Evolutionary conservation across 2,113 vertebrate genomes (phyloP), one percentile per base, ranked within the genome.

Genomic region (Otis tarda): DNA sequence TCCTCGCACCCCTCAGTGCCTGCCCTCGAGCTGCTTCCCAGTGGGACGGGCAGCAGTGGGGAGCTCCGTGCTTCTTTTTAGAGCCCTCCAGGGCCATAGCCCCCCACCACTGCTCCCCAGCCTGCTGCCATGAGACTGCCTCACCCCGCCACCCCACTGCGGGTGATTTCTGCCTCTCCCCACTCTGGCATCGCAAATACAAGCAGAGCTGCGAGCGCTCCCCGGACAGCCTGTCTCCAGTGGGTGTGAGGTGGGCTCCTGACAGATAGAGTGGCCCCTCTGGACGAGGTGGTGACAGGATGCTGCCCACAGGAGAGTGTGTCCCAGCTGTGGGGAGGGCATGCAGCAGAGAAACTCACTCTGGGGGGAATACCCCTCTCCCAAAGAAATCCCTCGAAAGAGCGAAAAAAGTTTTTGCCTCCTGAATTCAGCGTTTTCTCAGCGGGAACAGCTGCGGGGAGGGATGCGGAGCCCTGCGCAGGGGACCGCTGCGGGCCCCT

Each of bases 1-100:
- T 4, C 15, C 35, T 56, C 0, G 0, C 24, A 23, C 16, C 20
- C 17, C 61, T 53, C 28, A 7, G 18, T 2, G 6, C 45, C 53
- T 4, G 6, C 2, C 1, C 39, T 47, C 21, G 28, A 74, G 67
- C 39, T 64, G 23, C 10, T 73, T 60, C 37, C 57, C 4, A 0
- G 14, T 4, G 9, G 28, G 15, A 20, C 33, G 19, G 12, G 3
- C n/a, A 52, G 76, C 53, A 73, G 16, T 0, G 2, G 8, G 31
- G 52, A 77, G 37, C 10, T 61, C 28, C 9, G 1, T 2, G 18
- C 33, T 69, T 19, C n/a, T 70, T 41, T 6, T 2, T 10, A 24
- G 37, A n/a, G 50, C 37, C 16, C 50, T 41, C 22, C 2, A 1
- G 68, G 74, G 13, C 22, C 24, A 4, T 28, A 16, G 45, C 17